Conservation (phyloP, 2,888 invertebrate species). For the Parnassius mnemosyne region DNA sequence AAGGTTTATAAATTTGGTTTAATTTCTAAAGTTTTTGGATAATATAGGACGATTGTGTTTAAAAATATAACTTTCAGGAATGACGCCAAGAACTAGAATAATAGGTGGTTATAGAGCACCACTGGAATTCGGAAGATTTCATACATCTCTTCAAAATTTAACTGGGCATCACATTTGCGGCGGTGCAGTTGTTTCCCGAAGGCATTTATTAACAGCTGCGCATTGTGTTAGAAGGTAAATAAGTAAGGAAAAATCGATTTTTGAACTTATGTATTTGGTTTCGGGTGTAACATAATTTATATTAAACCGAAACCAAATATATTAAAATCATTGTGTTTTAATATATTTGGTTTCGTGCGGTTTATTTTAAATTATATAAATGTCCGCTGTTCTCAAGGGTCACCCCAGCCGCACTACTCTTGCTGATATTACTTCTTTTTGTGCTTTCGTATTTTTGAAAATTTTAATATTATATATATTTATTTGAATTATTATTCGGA, state of each 20-base stretch:
- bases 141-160: slow-evolving; percentile 66
- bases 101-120: slow-evolving; percentile 62
- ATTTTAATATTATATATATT: too few relatives aligned
- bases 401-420: too few relatives aligned
- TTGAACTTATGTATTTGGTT: too few relatives aligned
- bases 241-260: slow-evolving; percentile 37
- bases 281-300: too few relatives aligned
- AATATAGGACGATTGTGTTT: slow-evolving; percentile 10
- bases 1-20: slow-evolving; percentile 13
- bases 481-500: too few relatives aligned
- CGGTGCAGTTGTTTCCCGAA: slow-evolving; percentile 58
- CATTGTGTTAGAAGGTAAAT: slow-evolving; percentile 53
- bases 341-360: too few relatives aligned
- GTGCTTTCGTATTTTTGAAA: too few relatives aligned
- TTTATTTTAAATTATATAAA: too few relatives aligned
- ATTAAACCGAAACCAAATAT: too few relatives aligned
- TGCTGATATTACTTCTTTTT: too few relatives aligned
- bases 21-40: background rate
- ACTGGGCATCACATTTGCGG: slow-evolving; percentile 67
- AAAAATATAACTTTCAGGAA: slow-evolving; percentile 24
- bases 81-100: slow-evolving; percentile 37
- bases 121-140: slow-evolving; percentile 51
- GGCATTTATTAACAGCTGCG: slow-evolving; percentile 61
- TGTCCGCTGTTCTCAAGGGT: too few relatives aligned
- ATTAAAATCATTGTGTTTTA: too few relatives aligned